Evolutionary conservation across 2,888 invertebrate species (phyloP).

Genomic region (Harmothoe impar): DNA sequence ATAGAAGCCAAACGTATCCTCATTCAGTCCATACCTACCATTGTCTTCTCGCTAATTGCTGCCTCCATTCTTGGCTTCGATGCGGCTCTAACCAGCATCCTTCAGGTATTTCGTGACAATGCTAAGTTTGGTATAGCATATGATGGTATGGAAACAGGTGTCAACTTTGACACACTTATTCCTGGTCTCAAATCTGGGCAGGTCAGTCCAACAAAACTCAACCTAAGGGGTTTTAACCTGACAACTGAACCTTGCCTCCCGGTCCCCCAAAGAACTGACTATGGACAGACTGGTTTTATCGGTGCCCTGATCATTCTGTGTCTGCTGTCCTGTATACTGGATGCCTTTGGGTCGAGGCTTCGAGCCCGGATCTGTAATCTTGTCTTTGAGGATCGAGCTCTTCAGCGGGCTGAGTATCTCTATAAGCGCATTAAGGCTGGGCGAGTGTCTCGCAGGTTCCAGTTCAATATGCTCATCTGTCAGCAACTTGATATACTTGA

Average conservation of each 20-base stretch:
- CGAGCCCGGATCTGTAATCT: neutral
- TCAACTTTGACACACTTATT: neutral
- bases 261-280: neutral
- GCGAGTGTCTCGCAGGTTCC: neutral
- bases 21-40: neutral
- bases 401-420: neutral
- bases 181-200: neutral
- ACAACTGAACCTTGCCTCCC: neutral
- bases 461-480: neutral
- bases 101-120: conserved; percentile 2
- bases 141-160: conserved; percentile 19
- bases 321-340: neutral
- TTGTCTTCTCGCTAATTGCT: neutral
- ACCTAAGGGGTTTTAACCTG: neutral
- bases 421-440: conserved; percentile 20
- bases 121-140: neutral
- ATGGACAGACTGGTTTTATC: neutral
- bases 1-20: neutral
- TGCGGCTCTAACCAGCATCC: neutral
- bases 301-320: neutral
- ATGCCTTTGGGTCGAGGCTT: neutral
- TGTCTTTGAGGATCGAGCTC: neutral
- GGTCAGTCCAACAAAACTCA: neutral
- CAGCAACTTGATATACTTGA: neutral
- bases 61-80: neutral